Percentiles rank a stretch among this genome's conserved stretches.
Evolutionary conservation across 2,888 invertebrate species (phyloP).

Genomic region (Stegana nigrithorax): DNA sequence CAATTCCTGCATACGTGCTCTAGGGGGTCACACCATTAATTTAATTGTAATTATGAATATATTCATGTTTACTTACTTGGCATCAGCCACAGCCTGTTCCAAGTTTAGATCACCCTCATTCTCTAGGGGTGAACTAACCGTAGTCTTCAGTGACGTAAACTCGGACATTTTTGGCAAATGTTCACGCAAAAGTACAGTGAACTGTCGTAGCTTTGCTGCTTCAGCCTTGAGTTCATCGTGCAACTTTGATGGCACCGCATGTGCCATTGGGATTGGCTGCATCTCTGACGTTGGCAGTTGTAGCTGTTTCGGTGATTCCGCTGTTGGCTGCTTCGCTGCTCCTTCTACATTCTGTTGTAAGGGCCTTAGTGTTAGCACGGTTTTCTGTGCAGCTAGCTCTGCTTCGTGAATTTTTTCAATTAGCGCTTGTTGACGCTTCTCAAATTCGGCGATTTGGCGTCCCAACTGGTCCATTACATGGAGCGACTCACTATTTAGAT

Average conservation of each 20-base stretch:
- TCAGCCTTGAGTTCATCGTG: not conserved
- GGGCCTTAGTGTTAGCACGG: constrained; percentile 29
- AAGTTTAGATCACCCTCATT: too few species aligned
- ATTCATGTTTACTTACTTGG: constrained; percentile 45
- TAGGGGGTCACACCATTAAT: constrained; percentile 30
- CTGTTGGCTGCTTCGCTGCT: not conserved
- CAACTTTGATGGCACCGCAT: not conserved
- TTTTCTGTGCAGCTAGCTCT: constrained; percentile 28
- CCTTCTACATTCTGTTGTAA: not conserved
- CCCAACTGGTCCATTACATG: constrained; percentile 55
- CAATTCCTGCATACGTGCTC: constrained; percentile 61
- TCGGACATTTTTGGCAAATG: constrained; percentile 15
- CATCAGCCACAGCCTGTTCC: constrained; percentile 39
- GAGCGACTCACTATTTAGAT: constrained; percentile 32
- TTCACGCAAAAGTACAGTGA: not conserved
- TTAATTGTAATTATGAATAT: too few species aligned
- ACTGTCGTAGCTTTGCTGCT: not conserved
- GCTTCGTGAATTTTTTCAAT: constrained; percentile 51
- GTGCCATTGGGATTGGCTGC: too few species aligned
- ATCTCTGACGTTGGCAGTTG: not conserved
- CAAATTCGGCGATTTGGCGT: constrained; percentile 55
- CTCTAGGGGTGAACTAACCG: too few species aligned
- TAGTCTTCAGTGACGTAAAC: too few species aligned
- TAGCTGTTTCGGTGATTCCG: not conserved
- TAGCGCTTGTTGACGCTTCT: constrained; percentile 52